These are phyloP conservation scores for Euphonia xanthogaster DNA, from an alignment of 2,797 vertebrate species.

Conservation along the genomic window DNA sequence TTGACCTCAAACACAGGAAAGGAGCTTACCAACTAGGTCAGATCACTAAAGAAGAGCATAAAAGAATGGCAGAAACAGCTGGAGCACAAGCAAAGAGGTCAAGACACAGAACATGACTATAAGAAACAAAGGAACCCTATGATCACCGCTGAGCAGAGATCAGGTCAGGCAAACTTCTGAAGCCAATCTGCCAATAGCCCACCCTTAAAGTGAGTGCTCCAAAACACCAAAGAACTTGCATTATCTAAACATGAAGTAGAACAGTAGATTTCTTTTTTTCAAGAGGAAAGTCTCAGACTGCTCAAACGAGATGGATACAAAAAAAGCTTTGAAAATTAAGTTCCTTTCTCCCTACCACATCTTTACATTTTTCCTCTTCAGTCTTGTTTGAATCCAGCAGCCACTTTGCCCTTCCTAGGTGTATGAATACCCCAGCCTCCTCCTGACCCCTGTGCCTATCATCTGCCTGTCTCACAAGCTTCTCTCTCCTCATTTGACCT, in stretches of 20 bases:
- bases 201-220: not conserved
- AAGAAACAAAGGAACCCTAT: conserved; percentile 14
- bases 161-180: not conserved
- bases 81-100: conserved; percentile 3
- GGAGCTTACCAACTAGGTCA: not conserved
- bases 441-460: not conserved
- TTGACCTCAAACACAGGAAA: not conserved
- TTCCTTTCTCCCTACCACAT: not conserved
- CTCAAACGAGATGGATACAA: not conserved
- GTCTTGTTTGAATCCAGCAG: not conserved
- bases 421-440: not conserved
- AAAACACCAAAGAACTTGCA: not conserved
- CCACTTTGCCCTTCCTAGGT: not conserved
- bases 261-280: not conserved
- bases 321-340: not conserved
- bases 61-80: conserved; percentile 1
- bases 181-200: not conserved
- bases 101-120: not conserved
- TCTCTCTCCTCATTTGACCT: not conserved
- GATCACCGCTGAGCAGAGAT: not conserved
- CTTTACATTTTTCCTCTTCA: not conserved
- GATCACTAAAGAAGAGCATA: not conserved
- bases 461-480: not conserved
- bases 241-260: not conserved
- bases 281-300: not conserved